phyloP scores from a whole-genome alignment of 2,888 invertebrate genomes.

The Orchesella flavescens region DNA sequence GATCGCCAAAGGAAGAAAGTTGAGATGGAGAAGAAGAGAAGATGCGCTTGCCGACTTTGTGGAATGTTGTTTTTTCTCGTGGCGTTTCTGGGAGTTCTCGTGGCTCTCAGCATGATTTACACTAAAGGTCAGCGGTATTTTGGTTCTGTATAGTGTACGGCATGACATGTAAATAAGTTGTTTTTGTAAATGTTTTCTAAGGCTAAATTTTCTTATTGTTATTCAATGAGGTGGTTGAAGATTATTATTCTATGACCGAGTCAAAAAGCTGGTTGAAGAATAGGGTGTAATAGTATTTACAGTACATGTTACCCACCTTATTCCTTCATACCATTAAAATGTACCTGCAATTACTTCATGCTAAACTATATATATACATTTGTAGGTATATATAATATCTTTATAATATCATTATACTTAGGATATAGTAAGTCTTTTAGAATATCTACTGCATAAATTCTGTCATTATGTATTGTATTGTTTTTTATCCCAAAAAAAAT shows the following conservation, averaged over 20 bases:
- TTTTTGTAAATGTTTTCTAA: conserved; percentile 9
- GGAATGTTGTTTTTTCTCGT: conserved; percentile 71
- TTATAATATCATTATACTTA: background rate
- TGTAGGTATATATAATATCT: background rate
- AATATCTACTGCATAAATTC: background rate
- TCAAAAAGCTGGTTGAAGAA: conserved; percentile 38
- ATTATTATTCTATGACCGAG: conserved; percentile 48
- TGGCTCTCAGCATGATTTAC: conserved; percentile 71
- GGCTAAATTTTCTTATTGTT: conserved; percentile 27
- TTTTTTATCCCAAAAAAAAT: conserved; percentile 27
- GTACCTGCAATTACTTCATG: conserved; percentile 47
- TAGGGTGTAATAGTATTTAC: background rate
- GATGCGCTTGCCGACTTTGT: conserved; percentile 70
- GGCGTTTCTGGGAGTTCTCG: conserved; percentile 71
- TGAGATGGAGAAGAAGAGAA: conserved; percentile 68
- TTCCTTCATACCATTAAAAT: conserved; percentile 37
- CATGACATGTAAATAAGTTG: background rate
- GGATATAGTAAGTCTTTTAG: background rate
- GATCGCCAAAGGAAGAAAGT: conserved; percentile 70
- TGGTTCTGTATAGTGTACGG: conserved; percentile 68
- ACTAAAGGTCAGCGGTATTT: conserved; percentile 71
- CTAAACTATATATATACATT: background rate
- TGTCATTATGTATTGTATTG: background rate
- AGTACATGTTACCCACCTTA: background rate
- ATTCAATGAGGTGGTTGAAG: conserved; percentile 40